A percentile compares a stretch with the other conserved stretches of the same genome.
phyloP scores from a whole-genome alignment of 2,113 vertebrate species.

The Microcebus tavaratra region DNA sequence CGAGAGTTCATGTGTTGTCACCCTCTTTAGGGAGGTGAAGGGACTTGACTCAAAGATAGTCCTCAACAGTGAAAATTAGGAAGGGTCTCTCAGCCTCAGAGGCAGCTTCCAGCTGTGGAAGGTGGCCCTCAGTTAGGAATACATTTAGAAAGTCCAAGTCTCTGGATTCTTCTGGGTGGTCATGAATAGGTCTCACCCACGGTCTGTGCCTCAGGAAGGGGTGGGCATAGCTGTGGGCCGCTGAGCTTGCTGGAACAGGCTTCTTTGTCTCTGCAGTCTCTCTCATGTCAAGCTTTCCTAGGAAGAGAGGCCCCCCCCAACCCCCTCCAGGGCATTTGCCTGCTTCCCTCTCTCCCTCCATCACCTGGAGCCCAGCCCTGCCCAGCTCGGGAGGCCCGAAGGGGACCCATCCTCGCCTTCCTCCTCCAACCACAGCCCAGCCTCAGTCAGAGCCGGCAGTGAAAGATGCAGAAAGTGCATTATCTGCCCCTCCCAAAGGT shows the following conservation, averaged over 20 bases:
- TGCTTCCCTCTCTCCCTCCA: neutral
- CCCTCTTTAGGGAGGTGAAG: neutral
- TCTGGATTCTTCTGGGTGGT: neutral
- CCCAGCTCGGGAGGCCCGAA: neutral
- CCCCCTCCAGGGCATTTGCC: fast-evolving
- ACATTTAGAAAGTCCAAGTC: neutral
- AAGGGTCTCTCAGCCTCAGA: neutral
- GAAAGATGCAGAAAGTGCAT: neutral
- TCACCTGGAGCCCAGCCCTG: neutral
- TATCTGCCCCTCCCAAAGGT: neutral
- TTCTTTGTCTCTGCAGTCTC: neutral
- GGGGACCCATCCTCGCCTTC: neutral
- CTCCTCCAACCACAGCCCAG: neutral
- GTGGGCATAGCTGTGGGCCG: neutral
- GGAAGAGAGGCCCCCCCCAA: neutral
- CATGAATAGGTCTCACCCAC: neutral
- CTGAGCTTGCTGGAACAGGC: neutral
- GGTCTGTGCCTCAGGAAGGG: neutral
- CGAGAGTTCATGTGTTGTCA: neutral
- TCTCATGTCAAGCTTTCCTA: neutral
- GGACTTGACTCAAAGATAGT: neutral
- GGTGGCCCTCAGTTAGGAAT: neutral
- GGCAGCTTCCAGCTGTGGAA: neutral
- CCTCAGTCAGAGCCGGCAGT: neutral
- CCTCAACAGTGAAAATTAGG: neutral